phyloP scores from a whole-genome alignment of 2,888 invertebrate genomes.

The Drosophila lacicola region DNA sequence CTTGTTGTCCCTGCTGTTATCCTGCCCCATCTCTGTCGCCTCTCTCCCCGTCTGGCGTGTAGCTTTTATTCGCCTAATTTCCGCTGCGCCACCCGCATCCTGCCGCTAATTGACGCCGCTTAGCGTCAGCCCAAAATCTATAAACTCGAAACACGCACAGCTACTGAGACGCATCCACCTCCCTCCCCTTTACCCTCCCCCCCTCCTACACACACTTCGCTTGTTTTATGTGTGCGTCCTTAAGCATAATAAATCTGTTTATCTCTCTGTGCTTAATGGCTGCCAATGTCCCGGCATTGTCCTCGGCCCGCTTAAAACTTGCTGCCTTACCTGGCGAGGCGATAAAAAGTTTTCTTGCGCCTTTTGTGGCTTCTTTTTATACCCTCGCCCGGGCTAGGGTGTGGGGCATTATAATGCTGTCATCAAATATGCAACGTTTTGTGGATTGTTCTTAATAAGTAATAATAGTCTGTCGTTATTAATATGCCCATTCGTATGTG shows the following conservation, averaged over 20 bases:
- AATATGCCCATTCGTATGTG: too few relatives aligned
- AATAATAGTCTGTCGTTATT: too few relatives aligned
- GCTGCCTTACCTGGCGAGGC: conserved; percentile 48
- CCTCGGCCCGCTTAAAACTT: conserved; percentile 56
- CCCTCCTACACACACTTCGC: not conserved
- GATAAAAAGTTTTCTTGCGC: conserved; percentile 63
- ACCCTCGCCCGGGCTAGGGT: conserved; percentile 1
- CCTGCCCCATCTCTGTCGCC: not conserved
- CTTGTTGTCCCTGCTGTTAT: conserved; percentile 6
- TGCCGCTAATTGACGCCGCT: conserved; percentile 68
- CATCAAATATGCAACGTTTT: conserved; percentile 1
- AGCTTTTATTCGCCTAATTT: conserved; percentile 68
- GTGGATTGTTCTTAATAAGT: not conserved
- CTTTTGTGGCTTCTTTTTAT: conserved; percentile 48
- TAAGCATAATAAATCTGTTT: conserved; percentile 78
- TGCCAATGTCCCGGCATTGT: conserved; percentile 61
- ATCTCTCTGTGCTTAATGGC: conserved; percentile 64
- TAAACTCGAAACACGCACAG: conserved; percentile 53
- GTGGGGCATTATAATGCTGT: not conserved
- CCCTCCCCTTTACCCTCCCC: too few relatives aligned
- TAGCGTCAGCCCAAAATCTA: conserved; percentile 68
- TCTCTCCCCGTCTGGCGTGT: conserved; percentile 21
- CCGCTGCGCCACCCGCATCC: conserved; percentile 56
- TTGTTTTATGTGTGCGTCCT: conserved; percentile 42
- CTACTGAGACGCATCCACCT: conserved; percentile 14